Evolutionary conservation across 2,888 invertebrate species (phyloP).

Genomic region (Drosophila subquinaria): DNA sequence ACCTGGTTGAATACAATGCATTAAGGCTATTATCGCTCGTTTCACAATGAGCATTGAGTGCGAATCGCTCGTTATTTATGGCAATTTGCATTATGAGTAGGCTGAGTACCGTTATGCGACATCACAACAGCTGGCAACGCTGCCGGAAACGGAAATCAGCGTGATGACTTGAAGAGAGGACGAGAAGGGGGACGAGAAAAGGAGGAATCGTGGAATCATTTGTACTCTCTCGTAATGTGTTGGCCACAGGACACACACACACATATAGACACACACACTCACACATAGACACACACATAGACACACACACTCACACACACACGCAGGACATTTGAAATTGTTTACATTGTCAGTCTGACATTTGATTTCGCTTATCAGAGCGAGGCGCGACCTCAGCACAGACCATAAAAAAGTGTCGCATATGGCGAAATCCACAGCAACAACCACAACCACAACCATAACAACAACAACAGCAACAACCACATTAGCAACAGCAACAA

Average conservation of each 20-base stretch:
- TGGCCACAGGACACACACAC: conserved; percentile 40
- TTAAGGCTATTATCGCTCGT: conserved; percentile 48
- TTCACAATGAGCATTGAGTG: conserved; percentile 36
- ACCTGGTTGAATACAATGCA: background rate
- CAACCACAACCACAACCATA: conserved; percentile 2
- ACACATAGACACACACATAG: conserved; percentile 15
- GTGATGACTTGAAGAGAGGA: conserved; percentile 53
- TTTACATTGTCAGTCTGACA: conserved; percentile 76
- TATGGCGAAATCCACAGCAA: conserved; percentile 33
- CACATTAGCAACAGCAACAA: background rate
- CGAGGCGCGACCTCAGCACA: conserved; percentile 47
- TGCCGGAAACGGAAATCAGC: conserved; percentile 58
- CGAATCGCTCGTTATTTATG: conserved; percentile 58
- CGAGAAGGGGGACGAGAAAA: background rate
- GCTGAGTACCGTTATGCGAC: conserved; percentile 36
- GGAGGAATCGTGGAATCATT: conserved; percentile 2
- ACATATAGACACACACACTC: conserved; percentile 5
- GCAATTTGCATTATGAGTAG: conserved; percentile 46
- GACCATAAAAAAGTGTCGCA: conserved; percentile 69
- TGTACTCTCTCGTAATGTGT: conserved; percentile 44
- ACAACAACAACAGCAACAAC: background rate
- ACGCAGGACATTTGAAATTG: conserved; percentile 64
- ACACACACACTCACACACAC: conserved; percentile 1
- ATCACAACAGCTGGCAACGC: conserved; percentile 46
- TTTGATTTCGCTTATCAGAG: conserved; percentile 76